These are phyloP conservation scores for Lepas anatifera DNA, from an alignment of 2,888 invertebrate species.

Conservation along the genomic window DNA sequence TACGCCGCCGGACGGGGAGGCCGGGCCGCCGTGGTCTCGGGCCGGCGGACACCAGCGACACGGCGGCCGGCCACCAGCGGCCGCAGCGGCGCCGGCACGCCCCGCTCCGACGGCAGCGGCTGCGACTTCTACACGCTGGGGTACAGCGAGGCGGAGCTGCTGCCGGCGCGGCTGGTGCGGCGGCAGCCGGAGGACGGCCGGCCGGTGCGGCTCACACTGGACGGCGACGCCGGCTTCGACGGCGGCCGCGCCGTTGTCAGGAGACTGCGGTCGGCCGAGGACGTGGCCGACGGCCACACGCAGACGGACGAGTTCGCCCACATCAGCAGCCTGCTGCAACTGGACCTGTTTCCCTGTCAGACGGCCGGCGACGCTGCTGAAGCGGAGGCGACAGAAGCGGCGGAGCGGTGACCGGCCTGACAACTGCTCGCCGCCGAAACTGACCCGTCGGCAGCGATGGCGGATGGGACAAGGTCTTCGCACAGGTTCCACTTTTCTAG, in stretches of 20 bases:
- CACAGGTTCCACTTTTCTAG: too few species aligned
- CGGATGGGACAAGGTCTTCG: too few species aligned
- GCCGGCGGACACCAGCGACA: too few species aligned
- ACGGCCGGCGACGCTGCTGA: not conserved
- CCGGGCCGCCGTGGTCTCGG: too few species aligned
- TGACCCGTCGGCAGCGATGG: too few species aligned
- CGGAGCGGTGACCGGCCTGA: not conserved
- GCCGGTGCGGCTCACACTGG: not conserved
- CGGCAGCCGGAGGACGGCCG: not conserved
- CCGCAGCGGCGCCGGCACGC: not conserved
- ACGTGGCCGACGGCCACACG: not conserved
- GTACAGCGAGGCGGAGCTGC: constrained; percentile 1
- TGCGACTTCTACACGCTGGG: not conserved
- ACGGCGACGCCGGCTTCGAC: not conserved
- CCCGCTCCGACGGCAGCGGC: not conserved
- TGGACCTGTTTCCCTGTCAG: not conserved
- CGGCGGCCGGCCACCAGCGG: too few species aligned
- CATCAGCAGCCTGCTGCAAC: constrained; percentile 6
- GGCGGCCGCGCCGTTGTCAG: not conserved
- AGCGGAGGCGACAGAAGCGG: too few species aligned
- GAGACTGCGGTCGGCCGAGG: not conserved
- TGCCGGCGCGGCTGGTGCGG: constrained; percentile 1
- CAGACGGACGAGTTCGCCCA: not conserved
- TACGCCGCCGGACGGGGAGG: not conserved
- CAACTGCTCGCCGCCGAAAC: too few species aligned